These are phyloP conservation scores for Araneus ventricosus DNA, from an alignment of 1,140 invertebrate genomes.

Conservation along the genomic window DNA sequence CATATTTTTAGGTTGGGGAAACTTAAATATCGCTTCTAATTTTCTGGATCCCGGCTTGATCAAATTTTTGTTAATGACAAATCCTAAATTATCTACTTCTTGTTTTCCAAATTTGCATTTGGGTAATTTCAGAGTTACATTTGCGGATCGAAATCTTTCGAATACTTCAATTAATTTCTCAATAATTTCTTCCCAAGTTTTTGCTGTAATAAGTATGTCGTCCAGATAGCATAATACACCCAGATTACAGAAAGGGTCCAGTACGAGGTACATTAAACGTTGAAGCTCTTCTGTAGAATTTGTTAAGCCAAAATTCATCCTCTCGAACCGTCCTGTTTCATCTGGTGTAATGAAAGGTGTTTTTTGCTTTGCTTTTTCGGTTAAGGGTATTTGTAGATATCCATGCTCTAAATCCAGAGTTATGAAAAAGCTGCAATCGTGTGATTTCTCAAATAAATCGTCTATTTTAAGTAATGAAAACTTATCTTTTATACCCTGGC, in stretches of 20 bases:
- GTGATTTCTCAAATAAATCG: conserved; percentile 78
- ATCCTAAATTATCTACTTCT: conserved; percentile 72
- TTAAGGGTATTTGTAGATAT: conserved; percentile 81
- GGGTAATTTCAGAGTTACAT: conserved; percentile 74
- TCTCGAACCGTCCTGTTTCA: conserved; percentile 79
- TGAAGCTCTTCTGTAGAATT: conserved; percentile 77
- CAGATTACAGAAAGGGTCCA: conserved; percentile 74
- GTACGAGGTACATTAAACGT: conserved; percentile 75
- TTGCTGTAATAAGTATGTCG: conserved; percentile 77
- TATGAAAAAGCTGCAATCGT: conserved; percentile 78
- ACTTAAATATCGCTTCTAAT: conserved; percentile 60
- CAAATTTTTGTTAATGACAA: conserved; percentile 67
- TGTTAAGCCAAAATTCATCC: conserved; percentile 76
- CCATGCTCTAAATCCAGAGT: conserved; percentile 81
- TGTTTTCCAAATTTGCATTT: conserved; percentile 75
- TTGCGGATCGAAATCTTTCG: conserved; percentile 51
- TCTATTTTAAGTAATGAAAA: conserved; percentile 79
- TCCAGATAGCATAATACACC: conserved; percentile 77
- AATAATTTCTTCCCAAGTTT: conserved; percentile 76
- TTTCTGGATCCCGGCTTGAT: conserved; percentile 67
- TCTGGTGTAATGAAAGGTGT: conserved; percentile 80
- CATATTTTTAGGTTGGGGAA: conserved; percentile 67
- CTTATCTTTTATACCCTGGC: conserved; percentile 78
- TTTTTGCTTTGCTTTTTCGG: conserved; percentile 79
- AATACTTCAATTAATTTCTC: conserved; percentile 77